Evolutionary conservation across 2,888 invertebrate genomes (phyloP).

Genomic region (Graphium colonna): DNA sequence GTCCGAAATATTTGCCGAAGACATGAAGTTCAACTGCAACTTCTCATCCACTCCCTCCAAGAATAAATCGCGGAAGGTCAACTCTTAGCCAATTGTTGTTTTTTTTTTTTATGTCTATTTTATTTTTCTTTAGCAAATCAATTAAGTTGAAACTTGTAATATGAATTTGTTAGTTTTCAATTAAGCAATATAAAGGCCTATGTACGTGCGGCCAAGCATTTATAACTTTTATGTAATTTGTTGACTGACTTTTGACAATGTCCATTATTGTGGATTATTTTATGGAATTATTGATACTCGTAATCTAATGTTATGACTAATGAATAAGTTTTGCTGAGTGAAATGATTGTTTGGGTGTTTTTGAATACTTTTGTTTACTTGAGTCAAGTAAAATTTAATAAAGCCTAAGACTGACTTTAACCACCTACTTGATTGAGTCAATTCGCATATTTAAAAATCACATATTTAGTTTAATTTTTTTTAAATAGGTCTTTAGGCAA

Average conservation of each 20-base stretch:
- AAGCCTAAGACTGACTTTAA: conserved; percentile 39
- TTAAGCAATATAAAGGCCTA: not conserved
- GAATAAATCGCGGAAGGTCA: conserved; percentile 58
- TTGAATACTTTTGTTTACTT: conserved; percentile 52
- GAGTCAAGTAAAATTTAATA: conserved; percentile 52
- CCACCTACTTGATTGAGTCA: not conserved
- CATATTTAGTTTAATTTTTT: too few relatives aligned
- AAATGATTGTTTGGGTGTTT: conserved; percentile 41
- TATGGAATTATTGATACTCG: conserved; percentile 42
- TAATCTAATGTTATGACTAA: conserved; percentile 38
- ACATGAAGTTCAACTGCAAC: conserved; percentile 68
- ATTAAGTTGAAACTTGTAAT: conserved; percentile 33
- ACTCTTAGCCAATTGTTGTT: conserved; percentile 36
- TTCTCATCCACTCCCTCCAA: conserved; percentile 75
- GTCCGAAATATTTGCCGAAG: conserved; percentile 69
- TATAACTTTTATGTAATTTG: conserved; percentile 7
- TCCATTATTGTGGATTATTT: conserved; percentile 59
- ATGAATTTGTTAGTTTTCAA: conserved; percentile 51
- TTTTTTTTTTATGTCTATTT: conserved; percentile 6
- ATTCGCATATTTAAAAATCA: too few relatives aligned
- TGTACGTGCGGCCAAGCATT: not conserved
- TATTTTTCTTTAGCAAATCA: conserved; percentile 23
- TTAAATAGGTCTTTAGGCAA: too few relatives aligned
- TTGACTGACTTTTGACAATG: conserved; percentile 40
- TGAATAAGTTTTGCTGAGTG: conserved; percentile 48